Percentiles rank a stretch among this genome's conserved stretches.
Evolutionary conservation across 2,888 invertebrate species (phyloP).

Genomic region (Drosophila mercatorum): DNA sequence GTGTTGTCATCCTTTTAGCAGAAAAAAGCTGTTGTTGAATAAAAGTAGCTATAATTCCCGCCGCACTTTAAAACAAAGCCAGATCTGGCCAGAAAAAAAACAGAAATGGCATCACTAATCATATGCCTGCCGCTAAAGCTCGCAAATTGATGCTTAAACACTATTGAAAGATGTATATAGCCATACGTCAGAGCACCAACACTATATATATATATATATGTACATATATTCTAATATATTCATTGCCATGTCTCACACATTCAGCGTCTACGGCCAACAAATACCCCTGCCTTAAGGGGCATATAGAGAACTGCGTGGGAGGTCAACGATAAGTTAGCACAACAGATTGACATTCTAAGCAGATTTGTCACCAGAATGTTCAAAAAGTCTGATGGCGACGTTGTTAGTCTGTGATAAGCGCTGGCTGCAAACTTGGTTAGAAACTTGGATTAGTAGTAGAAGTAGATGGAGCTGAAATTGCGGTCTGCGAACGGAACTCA

Average conservation of each 20-base stretch:
- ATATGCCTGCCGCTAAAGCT: neutral
- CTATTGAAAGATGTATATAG: neutral
- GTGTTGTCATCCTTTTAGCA: too few relatives aligned
- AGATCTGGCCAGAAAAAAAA: too few relatives aligned
- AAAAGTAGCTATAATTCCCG: too few relatives aligned
- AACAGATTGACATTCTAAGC: slow-evolving; percentile 2
- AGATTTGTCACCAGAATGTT: slow-evolving; percentile 1
- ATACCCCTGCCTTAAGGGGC: neutral
- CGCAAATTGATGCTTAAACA: neutral
- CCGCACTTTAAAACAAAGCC: too few relatives aligned
- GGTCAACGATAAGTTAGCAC: slow-evolving; percentile 7
- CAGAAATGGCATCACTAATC: neutral
- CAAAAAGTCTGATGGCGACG: slow-evolving; percentile 14
- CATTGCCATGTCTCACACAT: neutral
- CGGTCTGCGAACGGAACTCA: slow-evolving; percentile 32
- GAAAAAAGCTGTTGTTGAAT: too few relatives aligned
- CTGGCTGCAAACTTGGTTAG: slow-evolving; percentile 59
- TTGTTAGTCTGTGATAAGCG: slow-evolving; percentile 32
- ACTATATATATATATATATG: neutral
- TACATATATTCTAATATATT: neutral
- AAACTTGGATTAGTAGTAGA: slow-evolving; percentile 49
- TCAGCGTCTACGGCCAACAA: neutral
- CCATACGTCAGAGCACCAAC: neutral
- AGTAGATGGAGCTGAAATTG: slow-evolving; percentile 25
- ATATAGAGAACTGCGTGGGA: slow-evolving; percentile 22